Evolutionary conservation across 2,888 invertebrate genomes (phyloP), one percentile per base, ranked within the genome.

Genomic region (Mesochorus sp.): DNA sequence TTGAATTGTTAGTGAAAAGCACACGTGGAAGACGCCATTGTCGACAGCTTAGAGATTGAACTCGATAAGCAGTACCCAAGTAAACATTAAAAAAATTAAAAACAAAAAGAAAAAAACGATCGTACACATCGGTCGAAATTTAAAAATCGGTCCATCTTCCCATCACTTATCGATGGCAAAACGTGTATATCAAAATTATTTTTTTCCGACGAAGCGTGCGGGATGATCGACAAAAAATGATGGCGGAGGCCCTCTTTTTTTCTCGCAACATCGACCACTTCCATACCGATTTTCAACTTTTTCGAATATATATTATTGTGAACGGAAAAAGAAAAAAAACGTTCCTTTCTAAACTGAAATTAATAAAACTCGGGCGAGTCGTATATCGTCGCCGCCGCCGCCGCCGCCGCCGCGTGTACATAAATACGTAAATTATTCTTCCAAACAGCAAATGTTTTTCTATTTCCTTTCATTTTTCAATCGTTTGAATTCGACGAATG

Each of bases 1-100:
- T 90, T 89, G 88, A 87, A 90, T 89, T 88, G 89, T 90, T 89
- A 87, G 88, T 83, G 80, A 85, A 87, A 64, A 62, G 71, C 21
- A 86, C 86, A 87, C 86, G 85, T 76, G 80, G 82, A n/a, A 81
- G 83, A 82, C 80, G 83, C 79, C 82, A 81, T 82, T 81, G 81
- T n/a, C 81, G 80, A 82, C 79, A 82, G 81, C 82, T 79, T 81
- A 67, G n/a, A n/a, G 76, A 70, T 76, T 78, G 76, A 80, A 83
- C 80, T 84, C 82, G 82, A 82, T 80, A 53, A 80, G 80, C 80
- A 81, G 51, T 53, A 74, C 49, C 64, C 62, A 34, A 49, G 49
- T 26, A 73, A 61, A 67, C 49, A 26, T 55, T 21, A 47, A 59
- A 64, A 66, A 64, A 64, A 8, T 47, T 4, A 37, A 14, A 21